Conservation (phyloP, 2,113 vertebrate species). For the Condylura cristata region DNA sequence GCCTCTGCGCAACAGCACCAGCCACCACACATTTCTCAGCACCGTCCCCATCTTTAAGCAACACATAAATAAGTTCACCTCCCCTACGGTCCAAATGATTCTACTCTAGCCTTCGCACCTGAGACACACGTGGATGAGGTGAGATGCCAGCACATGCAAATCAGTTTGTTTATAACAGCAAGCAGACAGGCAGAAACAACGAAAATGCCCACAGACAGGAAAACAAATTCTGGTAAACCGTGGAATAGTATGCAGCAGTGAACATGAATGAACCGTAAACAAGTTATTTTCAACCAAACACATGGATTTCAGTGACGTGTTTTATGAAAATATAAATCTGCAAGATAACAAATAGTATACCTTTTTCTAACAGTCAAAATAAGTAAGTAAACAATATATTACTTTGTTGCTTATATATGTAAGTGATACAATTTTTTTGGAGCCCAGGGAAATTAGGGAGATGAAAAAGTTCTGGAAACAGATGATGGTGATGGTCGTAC, state of each 20-base stretch:
- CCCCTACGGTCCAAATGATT: accelerated
- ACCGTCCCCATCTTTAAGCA: neutral
- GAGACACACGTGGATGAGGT: neutral
- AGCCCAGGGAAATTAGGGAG: neutral
- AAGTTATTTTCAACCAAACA: accelerated
- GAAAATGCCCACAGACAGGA: neutral
- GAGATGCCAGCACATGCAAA: neutral
- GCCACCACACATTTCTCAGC: neutral
- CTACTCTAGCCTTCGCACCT: too few species aligned
- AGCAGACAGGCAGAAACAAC: neutral
- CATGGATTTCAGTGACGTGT: too few species aligned
- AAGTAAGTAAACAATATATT: neutral
- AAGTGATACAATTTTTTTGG: neutral
- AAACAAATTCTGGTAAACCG: accelerated
- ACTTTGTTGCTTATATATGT: neutral
- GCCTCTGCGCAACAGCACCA: neutral
- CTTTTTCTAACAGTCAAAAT: neutral
- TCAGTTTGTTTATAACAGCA: neutral
- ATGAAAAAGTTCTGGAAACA: neutral
- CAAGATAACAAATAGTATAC: neutral
- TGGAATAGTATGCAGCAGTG: neutral
- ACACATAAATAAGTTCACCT: neutral
- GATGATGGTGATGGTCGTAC: neutral
- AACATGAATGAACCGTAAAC: accelerated
- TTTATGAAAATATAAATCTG: neutral